These are phyloP conservation scores for Montipora foliosa DNA, from an alignment of 64 coral and sea anemone species.

Conservation along the genomic window DNA sequence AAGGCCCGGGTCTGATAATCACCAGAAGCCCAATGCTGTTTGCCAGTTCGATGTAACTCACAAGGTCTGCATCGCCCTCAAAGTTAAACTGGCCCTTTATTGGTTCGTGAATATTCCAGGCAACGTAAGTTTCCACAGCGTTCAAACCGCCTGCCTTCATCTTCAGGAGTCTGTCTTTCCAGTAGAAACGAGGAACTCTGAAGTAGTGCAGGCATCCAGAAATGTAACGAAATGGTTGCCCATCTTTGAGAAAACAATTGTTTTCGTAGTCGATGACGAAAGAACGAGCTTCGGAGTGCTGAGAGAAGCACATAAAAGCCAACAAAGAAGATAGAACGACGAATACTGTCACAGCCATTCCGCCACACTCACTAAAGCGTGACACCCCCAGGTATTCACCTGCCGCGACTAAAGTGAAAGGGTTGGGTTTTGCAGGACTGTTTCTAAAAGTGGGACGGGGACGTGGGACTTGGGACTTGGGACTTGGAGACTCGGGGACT, in stretches of 20 bases:
- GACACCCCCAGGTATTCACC: too few relatives aligned
- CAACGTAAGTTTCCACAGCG: conserved; percentile 91
- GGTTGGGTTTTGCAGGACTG: too few relatives aligned
- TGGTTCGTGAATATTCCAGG: conserved; percentile 97
- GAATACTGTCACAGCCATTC: too few relatives aligned
- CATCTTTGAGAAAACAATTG: conserved; percentile 94
- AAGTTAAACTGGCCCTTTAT: conserved; percentile 90
- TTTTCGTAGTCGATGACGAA: conserved; percentile 93
- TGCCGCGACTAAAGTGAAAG: too few relatives aligned
- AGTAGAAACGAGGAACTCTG: conserved; percentile 93
- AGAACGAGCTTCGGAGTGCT: conserved; percentile 43
- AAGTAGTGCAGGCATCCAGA: conserved; percentile 93
- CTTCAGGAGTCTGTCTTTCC: conserved; percentile 95
- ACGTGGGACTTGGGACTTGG: too few relatives aligned
- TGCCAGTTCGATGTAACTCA: conserved; percentile 83
- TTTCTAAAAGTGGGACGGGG: too few relatives aligned
- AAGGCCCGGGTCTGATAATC: conserved; percentile 89
- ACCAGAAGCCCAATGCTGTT: conserved; percentile 77
- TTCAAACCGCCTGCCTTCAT: conserved; percentile 96
- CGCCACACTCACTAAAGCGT: too few relatives aligned
- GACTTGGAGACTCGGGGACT: too few relatives aligned
- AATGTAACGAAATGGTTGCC: conserved; percentile 95
- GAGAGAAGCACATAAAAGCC: background rate
- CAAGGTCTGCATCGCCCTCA: conserved; percentile 92
- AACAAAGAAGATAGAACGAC: background rate